Evolutionary conservation across 2,888 invertebrate genomes (phyloP).

Genomic region (Pimpla rufipes): DNA sequence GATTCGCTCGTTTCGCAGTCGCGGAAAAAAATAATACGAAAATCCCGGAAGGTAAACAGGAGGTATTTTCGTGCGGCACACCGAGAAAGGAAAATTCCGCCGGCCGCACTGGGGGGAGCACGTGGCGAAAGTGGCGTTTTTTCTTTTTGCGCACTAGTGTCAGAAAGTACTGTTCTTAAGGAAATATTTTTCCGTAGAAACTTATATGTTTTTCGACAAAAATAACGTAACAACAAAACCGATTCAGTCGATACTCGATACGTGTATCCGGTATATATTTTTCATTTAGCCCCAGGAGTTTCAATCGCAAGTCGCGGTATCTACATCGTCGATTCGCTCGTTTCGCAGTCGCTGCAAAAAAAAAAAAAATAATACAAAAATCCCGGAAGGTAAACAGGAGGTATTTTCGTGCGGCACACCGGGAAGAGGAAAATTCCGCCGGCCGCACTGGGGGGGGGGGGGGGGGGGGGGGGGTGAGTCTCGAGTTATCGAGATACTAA

Average conservation of each 20-base stretch:
- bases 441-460: too few species aligned
- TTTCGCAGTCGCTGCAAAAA: background rate
- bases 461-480: background rate
- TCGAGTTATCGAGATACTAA: conserved; percentile 20
- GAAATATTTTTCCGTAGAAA: too few species aligned
- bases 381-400: background rate
- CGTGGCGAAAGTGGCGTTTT: too few species aligned
- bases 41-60: background rate
- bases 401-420: background rate
- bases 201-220: too few species aligned
- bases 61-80: background rate
- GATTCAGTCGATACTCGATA: too few species aligned
- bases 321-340: background rate
- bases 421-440: background rate
- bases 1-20: background rate
- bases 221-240: too few species aligned
- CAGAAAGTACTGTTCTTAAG: too few species aligned
- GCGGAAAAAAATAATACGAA: background rate
- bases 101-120: background rate
- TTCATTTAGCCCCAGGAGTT: background rate
- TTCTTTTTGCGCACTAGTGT: too few species aligned
- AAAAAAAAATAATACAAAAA: background rate
- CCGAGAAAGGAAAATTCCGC: background rate
- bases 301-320: background rate
- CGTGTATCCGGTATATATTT: background rate